These are phyloP conservation scores for Oncorhynchus nerka DNA, from an alignment of 2,113 vertebrate species.

Conservation along the genomic window DNA sequence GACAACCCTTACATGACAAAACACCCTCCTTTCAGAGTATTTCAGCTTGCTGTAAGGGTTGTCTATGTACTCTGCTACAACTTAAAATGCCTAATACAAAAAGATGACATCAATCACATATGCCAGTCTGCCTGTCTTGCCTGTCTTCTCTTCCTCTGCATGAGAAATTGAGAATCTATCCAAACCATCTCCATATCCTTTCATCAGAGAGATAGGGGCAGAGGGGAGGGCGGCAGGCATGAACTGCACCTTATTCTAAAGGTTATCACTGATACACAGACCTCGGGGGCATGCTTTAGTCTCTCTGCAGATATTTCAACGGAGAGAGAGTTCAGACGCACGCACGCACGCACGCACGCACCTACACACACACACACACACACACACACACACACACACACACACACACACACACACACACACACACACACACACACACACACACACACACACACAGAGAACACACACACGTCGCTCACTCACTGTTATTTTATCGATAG, in stretches of 20 bases:
- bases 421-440: too few relatives aligned
- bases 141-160: slow-evolving; percentile 41
- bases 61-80: slow-evolving; percentile 46
- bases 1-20: slow-evolving; percentile 4
- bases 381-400: too few relatives aligned
- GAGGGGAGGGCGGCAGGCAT: slow-evolving; percentile 58
- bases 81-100: slow-evolving; percentile 69
- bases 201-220: slow-evolving; percentile 58
- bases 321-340: slow-evolving; percentile 8
- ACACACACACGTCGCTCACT: neutral
- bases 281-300: slow-evolving; percentile 50
- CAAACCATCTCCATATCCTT: slow-evolving; percentile 61
- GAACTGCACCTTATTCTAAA: slow-evolving; percentile 70
- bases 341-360: too few relatives aligned
- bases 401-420: too few relatives aligned
- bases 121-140: slow-evolving; percentile 42
- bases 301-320: slow-evolving; percentile 43
- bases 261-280: slow-evolving; percentile 74
- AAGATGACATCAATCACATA: slow-evolving; percentile 70
- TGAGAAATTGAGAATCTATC: slow-evolving; percentile 56
- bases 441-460: too few relatives aligned
- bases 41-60: too few relatives aligned
- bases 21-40: slow-evolving; percentile 46
- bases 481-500: slow-evolving; percentile 34
- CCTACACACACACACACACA: too few relatives aligned